phyloP scores from a whole-genome alignment of 2,113 vertebrate species.

The Charadrius vociferus region DNA sequence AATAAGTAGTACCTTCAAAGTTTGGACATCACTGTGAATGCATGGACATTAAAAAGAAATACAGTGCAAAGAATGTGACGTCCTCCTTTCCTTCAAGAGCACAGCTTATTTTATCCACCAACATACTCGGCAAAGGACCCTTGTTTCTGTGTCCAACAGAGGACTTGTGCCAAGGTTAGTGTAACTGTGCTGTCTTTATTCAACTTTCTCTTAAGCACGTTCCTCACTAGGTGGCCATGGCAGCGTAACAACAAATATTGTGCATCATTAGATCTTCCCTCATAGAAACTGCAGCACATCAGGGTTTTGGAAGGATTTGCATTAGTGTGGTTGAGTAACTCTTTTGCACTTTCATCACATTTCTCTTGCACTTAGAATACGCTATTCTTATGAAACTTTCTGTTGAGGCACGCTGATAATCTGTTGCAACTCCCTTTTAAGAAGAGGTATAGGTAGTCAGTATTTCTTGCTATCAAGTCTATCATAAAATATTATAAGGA shows the following conservation, averaged over 20 bases:
- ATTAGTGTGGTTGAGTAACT: background rate
- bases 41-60: background rate
- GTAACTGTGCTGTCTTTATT: background rate
- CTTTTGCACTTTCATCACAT: background rate
- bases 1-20: background rate
- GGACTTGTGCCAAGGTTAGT: background rate
- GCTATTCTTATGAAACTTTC: background rate
- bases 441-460: background rate
- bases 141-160: background rate
- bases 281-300: background rate
- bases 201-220: background rate
- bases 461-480: background rate
- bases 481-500: background rate
- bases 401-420: background rate
- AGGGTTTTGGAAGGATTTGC: background rate
- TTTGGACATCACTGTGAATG: background rate
- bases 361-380: background rate
- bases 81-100: background rate
- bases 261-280: background rate
- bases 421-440: background rate
- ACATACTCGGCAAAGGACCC: background rate
- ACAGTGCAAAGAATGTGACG: background rate
- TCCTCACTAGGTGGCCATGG: slow-evolving; percentile 27
- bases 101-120: background rate
- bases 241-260: slow-evolving; percentile 25